These are phyloP conservation scores for Lasioglossum baleicum DNA, from an alignment of 1,140 invertebrate species.

Conservation along the genomic window DNA sequence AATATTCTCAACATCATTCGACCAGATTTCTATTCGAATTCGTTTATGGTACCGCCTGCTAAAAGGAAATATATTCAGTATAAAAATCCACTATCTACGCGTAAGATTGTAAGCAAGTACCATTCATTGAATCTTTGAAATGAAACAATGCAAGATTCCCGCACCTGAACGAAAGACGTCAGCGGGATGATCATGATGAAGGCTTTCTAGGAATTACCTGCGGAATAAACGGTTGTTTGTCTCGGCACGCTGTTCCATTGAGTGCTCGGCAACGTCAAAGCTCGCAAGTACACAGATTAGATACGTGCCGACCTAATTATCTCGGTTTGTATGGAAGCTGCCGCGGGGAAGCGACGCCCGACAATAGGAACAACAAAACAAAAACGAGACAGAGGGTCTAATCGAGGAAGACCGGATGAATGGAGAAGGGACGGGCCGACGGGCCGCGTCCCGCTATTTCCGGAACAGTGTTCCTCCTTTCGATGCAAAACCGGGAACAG, in stretches of 20 bases:
- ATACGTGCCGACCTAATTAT: slow-evolving; percentile 41
- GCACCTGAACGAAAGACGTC: no score
- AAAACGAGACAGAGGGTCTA: not conserved
- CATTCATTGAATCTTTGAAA: no score
- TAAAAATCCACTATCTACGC: no score
- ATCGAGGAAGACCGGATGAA: not conserved
- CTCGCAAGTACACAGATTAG: slow-evolving; percentile 27
- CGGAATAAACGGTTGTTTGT: slow-evolving; percentile 33
- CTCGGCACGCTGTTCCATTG: not conserved
- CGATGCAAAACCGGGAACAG: no score
- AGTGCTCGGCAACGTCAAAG: slow-evolving; percentile 34
- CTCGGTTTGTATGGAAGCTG: not conserved
- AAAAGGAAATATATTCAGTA: no score
- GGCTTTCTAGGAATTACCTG: slow-evolving; percentile 24
- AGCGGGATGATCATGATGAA: no score
- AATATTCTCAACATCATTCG: not conserved
- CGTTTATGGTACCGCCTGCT: not conserved
- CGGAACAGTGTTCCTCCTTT: not conserved
- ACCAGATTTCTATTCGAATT: not conserved
- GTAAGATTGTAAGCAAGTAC: no score
- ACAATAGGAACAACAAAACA: not conserved
- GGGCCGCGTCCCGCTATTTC: not conserved
- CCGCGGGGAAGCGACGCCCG: not conserved
- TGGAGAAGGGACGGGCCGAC: not conserved
- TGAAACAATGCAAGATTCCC: no score